These are phyloP conservation scores for Columbina picui DNA, from an alignment of 2,113 vertebrate species.

Conservation along the genomic window DNA sequence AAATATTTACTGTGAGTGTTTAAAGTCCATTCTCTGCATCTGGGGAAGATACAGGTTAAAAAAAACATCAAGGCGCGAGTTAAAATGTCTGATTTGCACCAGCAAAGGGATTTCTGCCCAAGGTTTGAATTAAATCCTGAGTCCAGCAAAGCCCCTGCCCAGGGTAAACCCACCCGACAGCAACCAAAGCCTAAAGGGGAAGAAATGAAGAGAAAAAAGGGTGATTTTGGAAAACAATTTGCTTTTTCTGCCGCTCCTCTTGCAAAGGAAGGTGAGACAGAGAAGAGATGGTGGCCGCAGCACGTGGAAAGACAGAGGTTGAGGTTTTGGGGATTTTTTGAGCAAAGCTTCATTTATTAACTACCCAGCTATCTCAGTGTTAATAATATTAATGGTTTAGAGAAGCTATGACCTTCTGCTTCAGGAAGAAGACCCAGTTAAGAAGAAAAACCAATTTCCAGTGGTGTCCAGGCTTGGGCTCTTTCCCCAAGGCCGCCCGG, in stretches of 20 bases:
- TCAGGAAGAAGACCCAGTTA: not conserved
- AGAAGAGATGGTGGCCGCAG: not conserved
- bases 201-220: not conserved
- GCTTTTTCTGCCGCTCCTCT: not conserved
- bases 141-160: not conserved
- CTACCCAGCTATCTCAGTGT: not conserved
- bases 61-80: not conserved
- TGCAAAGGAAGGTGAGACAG: not conserved
- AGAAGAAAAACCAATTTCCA: not conserved
- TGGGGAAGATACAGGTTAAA: not conserved
- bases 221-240: not conserved
- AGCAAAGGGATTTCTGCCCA: not conserved
- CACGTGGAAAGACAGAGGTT: not conserved
- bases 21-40: not conserved
- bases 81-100: not conserved
- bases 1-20: not conserved
- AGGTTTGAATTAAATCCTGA: not conserved
- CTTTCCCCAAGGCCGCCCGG: not conserved
- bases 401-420: not conserved
- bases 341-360: not conserved
- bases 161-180: fast-evolving
- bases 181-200: not conserved
- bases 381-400: fast-evolving
- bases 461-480: not conserved
- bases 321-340: not conserved